Conservation (phyloP, 2,888 invertebrate genomes). For the Mechanitis messenoides region DNA sequence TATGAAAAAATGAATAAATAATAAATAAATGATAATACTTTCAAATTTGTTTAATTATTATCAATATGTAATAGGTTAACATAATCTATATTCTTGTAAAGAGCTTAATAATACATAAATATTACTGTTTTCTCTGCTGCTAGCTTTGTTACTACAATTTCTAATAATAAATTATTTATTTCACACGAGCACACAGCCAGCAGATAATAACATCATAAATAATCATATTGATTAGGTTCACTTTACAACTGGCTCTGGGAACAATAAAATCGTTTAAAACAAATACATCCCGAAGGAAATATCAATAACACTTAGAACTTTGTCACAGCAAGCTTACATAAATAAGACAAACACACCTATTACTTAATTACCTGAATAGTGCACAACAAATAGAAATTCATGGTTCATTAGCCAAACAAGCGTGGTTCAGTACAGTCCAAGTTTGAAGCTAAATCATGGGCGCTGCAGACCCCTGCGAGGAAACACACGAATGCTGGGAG, state of each 20-base stretch:
- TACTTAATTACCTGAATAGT: slow-evolving; percentile 67
- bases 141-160: not conserved
- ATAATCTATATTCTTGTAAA: too few species aligned
- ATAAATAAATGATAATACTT: too few species aligned
- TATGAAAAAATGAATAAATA: too few species aligned
- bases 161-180: not conserved
- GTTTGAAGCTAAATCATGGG: slow-evolving; percentile 69
- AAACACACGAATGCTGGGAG: slow-evolving; percentile 37
- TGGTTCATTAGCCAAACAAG: slow-evolving; percentile 70
- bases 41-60: too few species aligned
- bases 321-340: slow-evolving; percentile 19
- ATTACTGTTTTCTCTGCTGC: not conserved
- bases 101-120: too few species aligned
- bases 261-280: slow-evolving; percentile 7
- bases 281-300: slow-evolving; percentile 11
- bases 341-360: slow-evolving; percentile 42
- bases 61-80: too few species aligned
- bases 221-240: not conserved
- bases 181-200: slow-evolving; percentile 5
- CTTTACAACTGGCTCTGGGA: not conserved
- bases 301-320: slow-evolving; percentile 27
- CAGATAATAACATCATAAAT: not conserved
- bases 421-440: slow-evolving; percentile 60
- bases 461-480: slow-evolving; percentile 49
- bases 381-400: slow-evolving; percentile 70